Conservation (phyloP, 2,888 invertebrate species). For the Melolontha melolontha region DNA sequence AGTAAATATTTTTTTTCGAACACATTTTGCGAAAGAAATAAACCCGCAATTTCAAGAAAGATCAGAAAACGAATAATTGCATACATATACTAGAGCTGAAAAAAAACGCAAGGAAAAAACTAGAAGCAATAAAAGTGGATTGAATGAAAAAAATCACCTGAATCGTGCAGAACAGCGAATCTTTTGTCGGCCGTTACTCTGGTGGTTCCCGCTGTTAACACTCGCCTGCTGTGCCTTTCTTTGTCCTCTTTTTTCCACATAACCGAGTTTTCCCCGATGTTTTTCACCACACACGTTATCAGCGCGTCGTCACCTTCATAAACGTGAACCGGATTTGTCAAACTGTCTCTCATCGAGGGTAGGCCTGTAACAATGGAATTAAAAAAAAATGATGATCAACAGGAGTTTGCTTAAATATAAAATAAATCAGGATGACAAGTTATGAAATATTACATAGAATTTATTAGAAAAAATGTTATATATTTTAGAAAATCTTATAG, state of each 20-base stretch:
- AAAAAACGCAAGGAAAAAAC: not conserved
- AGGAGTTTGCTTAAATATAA: not conserved
- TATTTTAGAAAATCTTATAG: no score
- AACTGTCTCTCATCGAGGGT: constrained; percentile 66
- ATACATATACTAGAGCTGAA: not conserved
- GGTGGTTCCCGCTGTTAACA: constrained; percentile 81
- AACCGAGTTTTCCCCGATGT: constrained; percentile 78
- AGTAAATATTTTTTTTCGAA: no score
- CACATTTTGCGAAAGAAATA: no score
- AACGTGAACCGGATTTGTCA: constrained; percentile 69
- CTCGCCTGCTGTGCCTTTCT: constrained; percentile 68
- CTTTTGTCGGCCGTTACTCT: constrained; percentile 81
- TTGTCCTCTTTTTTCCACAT: constrained; percentile 80
- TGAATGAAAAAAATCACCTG: constrained; percentile 67
- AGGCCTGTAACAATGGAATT: constrained; percentile 58
- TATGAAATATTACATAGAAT: not conserved
- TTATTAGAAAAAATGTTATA: not conserved
- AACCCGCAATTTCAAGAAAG: no score
- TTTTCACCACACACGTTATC: constrained; percentile 83
- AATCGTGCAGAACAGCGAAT: constrained; percentile 81
- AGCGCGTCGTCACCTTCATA: constrained; percentile 82
- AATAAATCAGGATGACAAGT: not conserved
- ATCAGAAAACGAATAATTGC: not conserved
- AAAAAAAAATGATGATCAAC: constrained; percentile 8
- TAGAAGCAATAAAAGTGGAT: not conserved